Base-by-base conservation (phyloP, 2,797 vertebrate species). In the Apogon talboti region DNA sequence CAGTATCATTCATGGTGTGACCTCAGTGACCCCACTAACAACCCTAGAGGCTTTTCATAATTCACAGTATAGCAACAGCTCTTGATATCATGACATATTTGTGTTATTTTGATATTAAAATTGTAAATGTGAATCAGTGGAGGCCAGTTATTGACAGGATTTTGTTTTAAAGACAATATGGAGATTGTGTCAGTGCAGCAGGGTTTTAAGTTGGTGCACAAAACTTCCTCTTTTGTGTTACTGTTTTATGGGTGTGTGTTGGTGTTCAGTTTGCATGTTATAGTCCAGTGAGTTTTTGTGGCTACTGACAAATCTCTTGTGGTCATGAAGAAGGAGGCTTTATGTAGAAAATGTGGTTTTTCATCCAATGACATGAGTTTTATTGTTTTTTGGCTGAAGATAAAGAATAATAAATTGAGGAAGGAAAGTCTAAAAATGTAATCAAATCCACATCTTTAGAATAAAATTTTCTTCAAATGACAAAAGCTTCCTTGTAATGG, bases 351-450 rank as follows among this genome's bases (percentile, higher is more conserved):
- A 53, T 19, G 21, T 43, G 43, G 45, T 41, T 11, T 42, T 48
- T 15, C 33, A 30, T 35, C 52, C 14, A 12, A 3, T 35, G 57
- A 54, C 12, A 78, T 66, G 58, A n/a, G 2, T 7, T 11, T 61
- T 57, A 71, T 65, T 84, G 79, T 74, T 64, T 76, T 35, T 35
- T 67, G 59, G 38, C 19, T 24, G 14, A 68, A 63, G 57, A 67
- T 72, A 57, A 63, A 9, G 9, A 35, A 35, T 8, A 35, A 69
- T 75, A 59, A 62, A 62, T 60, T 52, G 15, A 40, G 41, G 24
- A 49, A 61, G 47, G 67, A 69, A 41, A 51, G 21, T 7, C 21
- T 16, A 19, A 7, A 33, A 37, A 11, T 51, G 58, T 56, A 37
- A 24, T 48, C 19, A 62, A 42, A 69, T 53, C 24, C 3, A 0